Evolutionary conservation across 2,888 invertebrate species (phyloP).

Genomic region (Glyphotaelius pellucidus): DNA sequence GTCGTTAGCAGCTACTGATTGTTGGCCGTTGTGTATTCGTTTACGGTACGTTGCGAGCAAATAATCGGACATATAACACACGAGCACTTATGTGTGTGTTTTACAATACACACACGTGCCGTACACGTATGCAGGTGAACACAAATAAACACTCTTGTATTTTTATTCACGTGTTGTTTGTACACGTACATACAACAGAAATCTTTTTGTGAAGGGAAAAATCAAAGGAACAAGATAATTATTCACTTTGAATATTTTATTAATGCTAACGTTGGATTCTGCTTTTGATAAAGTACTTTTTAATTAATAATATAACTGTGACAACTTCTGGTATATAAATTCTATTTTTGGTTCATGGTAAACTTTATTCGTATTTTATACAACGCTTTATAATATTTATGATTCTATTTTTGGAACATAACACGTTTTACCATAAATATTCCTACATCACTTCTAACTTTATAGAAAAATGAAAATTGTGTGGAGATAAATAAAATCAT

Average conservation of each 20-base stretch:
- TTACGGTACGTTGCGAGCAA: not conserved
- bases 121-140: not conserved
- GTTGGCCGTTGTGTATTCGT: not conserved
- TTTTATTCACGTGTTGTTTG: not conserved
- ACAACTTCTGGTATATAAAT: too few relatives aligned
- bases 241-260: not conserved
- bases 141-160: not conserved
- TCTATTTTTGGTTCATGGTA: not conserved
- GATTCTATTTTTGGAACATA: not conserved
- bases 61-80: not conserved
- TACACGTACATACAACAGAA: not conserved
- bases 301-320: not conserved
- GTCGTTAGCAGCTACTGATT: constrained; percentile 14
- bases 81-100: not conserved
- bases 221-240: not conserved
- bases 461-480: too few relatives aligned
- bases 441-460: too few relatives aligned
- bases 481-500: too few relatives aligned
- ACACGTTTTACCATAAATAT: too few relatives aligned
- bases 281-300: not conserved
- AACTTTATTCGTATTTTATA: not conserved
- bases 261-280: not conserved
- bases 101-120: not conserved
- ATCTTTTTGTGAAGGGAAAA: not conserved
- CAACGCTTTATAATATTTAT: not conserved